These are phyloP conservation scores for Agrotis exclamationis DNA, from an alignment of 2,888 invertebrate species.

Conservation along the genomic window DNA sequence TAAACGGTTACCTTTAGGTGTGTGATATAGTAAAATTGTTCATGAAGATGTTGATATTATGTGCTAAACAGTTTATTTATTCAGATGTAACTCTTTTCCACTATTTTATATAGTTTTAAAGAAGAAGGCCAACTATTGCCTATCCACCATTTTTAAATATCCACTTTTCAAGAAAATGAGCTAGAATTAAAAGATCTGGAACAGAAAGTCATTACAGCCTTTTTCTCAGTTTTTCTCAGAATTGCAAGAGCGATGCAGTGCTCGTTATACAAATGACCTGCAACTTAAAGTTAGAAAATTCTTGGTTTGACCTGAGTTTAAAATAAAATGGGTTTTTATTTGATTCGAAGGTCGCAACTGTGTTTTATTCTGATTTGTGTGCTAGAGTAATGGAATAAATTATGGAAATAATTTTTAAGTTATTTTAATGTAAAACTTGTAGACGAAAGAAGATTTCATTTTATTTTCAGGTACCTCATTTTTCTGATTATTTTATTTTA, in stretches of 20 bases:
- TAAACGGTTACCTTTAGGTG: no score
- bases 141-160: background rate
- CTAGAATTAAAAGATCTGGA: conserved; percentile 12
- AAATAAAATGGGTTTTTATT: conserved; percentile 10
- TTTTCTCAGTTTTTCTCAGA: conserved; percentile 4
- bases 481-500: background rate
- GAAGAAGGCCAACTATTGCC: background rate
- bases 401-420: background rate
- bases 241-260: conserved; percentile 14
- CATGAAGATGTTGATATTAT: no score
- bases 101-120: no score
- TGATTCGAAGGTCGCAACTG: conserved; percentile 1
- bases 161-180: conserved; percentile 3
- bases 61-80: no score
- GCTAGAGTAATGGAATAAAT: conserved; percentile 4
- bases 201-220: background rate
- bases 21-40: no score
- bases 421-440: background rate
- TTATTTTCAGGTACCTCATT: background rate
- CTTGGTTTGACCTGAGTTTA: conserved; percentile 5
- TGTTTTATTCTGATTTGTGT: conserved; percentile 18
- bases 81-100: no score
- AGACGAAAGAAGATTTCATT: background rate
- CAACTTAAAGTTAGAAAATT: conserved; percentile 5
- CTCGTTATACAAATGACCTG: conserved; percentile 30